phyloP scores from a whole-genome alignment of 2,113 vertebrate genomes.

The Macrotis lagotis region DNA sequence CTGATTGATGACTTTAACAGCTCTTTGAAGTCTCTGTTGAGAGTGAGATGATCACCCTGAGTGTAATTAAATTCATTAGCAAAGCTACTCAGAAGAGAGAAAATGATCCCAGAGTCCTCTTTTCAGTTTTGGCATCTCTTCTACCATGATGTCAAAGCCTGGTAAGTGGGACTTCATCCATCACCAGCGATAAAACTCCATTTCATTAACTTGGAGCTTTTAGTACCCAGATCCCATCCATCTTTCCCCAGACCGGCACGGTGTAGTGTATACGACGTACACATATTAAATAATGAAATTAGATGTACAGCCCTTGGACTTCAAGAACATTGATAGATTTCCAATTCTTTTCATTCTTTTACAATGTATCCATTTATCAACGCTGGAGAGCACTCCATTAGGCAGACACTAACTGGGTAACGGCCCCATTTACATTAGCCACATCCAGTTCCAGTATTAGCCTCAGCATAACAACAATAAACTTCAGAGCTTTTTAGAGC shows the following conservation, averaged over 20 bases:
- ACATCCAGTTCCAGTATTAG: not conserved
- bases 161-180: constrained; percentile 4
- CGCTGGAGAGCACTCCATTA: constrained; percentile 1
- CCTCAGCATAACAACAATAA: constrained; percentile 2
- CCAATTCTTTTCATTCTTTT: constrained; percentile 36
- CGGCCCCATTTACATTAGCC: not conserved
- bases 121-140: constrained; percentile 13
- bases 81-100: constrained; percentile 7
- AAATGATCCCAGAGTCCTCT: constrained; percentile 2
- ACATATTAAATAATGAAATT: constrained; percentile 2
- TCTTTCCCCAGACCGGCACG: constrained; percentile 10
- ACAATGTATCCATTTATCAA: not conserved
- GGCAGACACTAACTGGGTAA: not conserved
- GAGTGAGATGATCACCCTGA: constrained; percentile 38
- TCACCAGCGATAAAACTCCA: not conserved
- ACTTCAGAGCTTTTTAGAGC: constrained; percentile 17
- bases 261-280: not conserved
- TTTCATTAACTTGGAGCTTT: not conserved
- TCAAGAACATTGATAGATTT: constrained; percentile 38
- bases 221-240: not conserved
- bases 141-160: constrained; percentile 15
- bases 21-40: not conserved
- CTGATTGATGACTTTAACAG: not conserved
- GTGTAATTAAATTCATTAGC: constrained; percentile 43
- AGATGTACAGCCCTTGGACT: not conserved